phyloP scores from a whole-genome alignment of 2,888 invertebrate species.

The Pheosia gnoma region DNA sequence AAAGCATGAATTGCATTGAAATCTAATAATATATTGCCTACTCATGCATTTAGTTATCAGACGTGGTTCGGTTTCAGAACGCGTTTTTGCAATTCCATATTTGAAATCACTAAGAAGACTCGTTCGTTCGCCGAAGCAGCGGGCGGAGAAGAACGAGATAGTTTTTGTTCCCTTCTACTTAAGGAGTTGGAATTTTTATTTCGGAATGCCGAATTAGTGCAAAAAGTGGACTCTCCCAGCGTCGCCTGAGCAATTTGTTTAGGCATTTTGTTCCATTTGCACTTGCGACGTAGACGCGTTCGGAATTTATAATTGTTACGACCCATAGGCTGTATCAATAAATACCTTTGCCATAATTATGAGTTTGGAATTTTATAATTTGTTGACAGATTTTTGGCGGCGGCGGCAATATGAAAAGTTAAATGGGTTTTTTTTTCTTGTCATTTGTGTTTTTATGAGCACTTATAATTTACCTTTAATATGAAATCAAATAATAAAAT shows the following conservation, averaged over 20 bases:
- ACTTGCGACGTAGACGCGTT: conserved; percentile 54
- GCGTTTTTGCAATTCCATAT: conserved; percentile 55
- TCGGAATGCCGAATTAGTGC: conserved; percentile 84
- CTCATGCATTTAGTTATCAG: conserved; percentile 6
- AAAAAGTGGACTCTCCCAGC: conserved; percentile 77
- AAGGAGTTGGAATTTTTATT: conserved; percentile 83
- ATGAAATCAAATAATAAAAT: too few species aligned
- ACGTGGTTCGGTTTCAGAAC: conserved; percentile 57
- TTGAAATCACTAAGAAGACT: conserved; percentile 51
- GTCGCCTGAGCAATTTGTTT: conserved; percentile 75
- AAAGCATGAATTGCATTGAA: not conserved
- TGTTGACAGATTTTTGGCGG: not conserved
- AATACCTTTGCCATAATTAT: conserved; percentile 29
- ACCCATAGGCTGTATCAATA: conserved; percentile 57
- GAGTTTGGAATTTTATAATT: not conserved
- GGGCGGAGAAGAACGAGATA: conserved; percentile 51
- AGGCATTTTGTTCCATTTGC: conserved; percentile 80
- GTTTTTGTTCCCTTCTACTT: conserved; percentile 64
- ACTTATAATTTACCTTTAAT: too few species aligned
- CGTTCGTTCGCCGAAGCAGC: conserved; percentile 65
- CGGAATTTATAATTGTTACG: conserved; percentile 68
- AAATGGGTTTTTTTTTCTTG: not conserved
- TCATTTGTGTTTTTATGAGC: too few species aligned
- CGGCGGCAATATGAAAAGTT: not conserved
- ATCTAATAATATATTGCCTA: conserved; percentile 4